Conservation (phyloP, 2,113 vertebrate species). For the Myrmophylax atrothorax region DNA sequence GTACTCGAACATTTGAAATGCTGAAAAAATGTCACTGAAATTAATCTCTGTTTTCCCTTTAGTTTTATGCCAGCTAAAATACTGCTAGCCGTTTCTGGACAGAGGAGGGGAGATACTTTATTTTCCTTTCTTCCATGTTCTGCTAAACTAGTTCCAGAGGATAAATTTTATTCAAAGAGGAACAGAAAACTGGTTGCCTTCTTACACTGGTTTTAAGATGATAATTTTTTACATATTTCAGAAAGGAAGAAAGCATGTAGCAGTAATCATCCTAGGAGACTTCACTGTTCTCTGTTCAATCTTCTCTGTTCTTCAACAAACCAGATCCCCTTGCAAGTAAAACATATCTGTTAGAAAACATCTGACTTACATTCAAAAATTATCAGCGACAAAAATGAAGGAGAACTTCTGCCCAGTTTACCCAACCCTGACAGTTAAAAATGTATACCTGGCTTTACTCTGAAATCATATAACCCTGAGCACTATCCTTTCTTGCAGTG, state of each 20-base stretch:
- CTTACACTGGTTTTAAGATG: neutral
- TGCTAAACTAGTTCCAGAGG: neutral
- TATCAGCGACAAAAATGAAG: neutral
- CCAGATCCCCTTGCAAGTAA: neutral
- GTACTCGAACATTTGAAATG: neutral
- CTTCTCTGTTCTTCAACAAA: neutral
- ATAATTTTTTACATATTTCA: neutral
- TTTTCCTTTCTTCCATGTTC: neutral
- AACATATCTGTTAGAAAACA: neutral
- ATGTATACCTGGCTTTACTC: neutral
- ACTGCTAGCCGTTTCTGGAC: neutral
- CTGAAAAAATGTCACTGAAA: neutral
- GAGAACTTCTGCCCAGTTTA: neutral
- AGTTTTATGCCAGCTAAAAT: neutral
- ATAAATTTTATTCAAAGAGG: neutral
- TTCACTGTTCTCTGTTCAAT: neutral
- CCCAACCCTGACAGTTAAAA: neutral
- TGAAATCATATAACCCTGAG: neutral
- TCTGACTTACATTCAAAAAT: neutral
- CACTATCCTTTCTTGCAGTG: neutral
- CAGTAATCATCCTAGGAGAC: neutral
- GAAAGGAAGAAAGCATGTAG: neutral
- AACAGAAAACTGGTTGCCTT: neutral
- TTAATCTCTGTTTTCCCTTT: neutral
- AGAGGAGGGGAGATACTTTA: neutral